Evolutionary conservation across 2,888 invertebrate species (phyloP), one percentile per base, ranked within the genome.

Genomic region (Adelognathus sp.): DNA sequence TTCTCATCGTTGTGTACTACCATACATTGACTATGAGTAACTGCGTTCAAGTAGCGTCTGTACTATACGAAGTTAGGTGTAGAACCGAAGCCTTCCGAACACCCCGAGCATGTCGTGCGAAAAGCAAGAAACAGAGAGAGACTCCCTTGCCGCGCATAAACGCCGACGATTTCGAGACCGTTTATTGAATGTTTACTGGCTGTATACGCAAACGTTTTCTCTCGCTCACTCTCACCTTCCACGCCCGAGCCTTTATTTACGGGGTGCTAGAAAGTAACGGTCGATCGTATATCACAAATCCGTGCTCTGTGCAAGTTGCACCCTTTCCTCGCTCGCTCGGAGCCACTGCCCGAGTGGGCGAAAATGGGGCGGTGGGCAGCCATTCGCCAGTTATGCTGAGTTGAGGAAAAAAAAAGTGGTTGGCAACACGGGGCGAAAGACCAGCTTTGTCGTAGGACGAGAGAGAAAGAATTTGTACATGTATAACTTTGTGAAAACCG

Each of bases 151-250:
- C 79, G 27, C 86, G 85, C 83, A 85, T 89, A 88, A 89, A 89
- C 87, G 88, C 39, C 74, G 76, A 76, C 76, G 87, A 89, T 88
- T 85, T 82, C 81, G 81, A 67, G 58, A 76, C 84, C 85, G 87
- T 88, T 88, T 86, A 88, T 88, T 87, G 88, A 89, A 89, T 88
- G 87, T 89, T 88, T 88, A 89, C 86, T 85, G 82, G 84, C 82
- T 79, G 81, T 82, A n/a, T n/a, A 81, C 78, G 79, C 63, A 73
- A 76, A 76, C 78, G 82, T 74, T n/a, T n/a, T 69, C 56, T 56
- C 56, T 44, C 36, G 46, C 78, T 72, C 31, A 67, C 58, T 60
- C 63, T 44, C 36, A 60, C 66, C 66, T 60, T 64, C 58, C 24
- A 54, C 67, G 44, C 69, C 56, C 27, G 71, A 66, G 69, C 9